Conservation (phyloP, 2,888 invertebrate species). For the Cerceris rybyensis region DNA sequence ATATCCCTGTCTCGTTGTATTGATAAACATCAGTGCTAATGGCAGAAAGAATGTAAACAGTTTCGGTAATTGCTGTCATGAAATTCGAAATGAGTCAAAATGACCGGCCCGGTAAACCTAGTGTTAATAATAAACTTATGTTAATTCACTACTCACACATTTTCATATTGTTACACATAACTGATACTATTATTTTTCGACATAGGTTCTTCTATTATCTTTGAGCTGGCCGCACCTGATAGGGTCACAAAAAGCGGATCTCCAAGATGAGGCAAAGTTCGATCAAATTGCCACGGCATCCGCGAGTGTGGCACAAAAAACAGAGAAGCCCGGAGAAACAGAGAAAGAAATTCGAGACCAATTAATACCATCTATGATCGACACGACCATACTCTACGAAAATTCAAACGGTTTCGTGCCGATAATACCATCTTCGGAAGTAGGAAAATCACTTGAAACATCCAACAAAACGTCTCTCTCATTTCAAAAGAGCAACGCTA, state of each 20-base stretch:
- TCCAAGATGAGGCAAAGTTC: constrained; percentile 55
- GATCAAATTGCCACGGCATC: constrained; percentile 77
- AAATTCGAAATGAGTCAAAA: too few species aligned
- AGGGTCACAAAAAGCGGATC: constrained; percentile 52
- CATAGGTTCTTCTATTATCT: constrained; percentile 74
- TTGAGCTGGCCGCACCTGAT: constrained; percentile 72
- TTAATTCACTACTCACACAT: too few species aligned
- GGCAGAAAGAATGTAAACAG: too few species aligned
- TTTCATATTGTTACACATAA: neutral
- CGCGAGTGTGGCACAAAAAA: constrained; percentile 49
- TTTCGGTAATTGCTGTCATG: too few species aligned
- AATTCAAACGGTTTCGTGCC: constrained; percentile 78
- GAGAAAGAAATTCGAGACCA: constrained; percentile 31
- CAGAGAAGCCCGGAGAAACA: constrained; percentile 6
- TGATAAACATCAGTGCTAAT: too few species aligned
- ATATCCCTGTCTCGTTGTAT: too few species aligned
- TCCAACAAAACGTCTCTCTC: neutral
- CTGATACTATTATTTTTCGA: constrained; percentile 21
- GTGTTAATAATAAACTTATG: too few species aligned
- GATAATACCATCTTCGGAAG: constrained; percentile 49
- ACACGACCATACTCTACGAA: constrained; percentile 70
- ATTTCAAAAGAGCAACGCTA: neutral
- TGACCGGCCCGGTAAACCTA: too few species aligned
- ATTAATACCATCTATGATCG: constrained; percentile 30
- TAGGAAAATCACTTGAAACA: neutral